Base-by-base conservation (phyloP, 2,797 vertebrate species). In the Chelon auratus region DNA sequence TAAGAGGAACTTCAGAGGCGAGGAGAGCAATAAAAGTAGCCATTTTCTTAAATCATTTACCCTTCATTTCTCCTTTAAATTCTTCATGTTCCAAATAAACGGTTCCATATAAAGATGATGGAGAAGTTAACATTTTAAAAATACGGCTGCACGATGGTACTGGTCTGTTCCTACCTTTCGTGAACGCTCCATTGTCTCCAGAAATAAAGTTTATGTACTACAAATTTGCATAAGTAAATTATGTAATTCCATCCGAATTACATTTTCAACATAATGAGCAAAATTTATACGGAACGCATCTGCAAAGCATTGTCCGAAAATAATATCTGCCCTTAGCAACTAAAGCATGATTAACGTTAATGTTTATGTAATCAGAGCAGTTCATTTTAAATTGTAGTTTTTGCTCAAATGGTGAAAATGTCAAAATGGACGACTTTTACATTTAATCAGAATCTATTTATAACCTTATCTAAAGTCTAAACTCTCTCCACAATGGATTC, bases 1-100 rank as follows among this genome's bases (percentile, higher is more conserved):
- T 75, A 90, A 80, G 66, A 77, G 36, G 64, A 82, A 78, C 63
- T 80, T 80, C 67, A 85, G 75, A 86, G 72, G 65, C 83, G 82
- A 71, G 62, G 63, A 59, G 58, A 63, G 68, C 57, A 80, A 72
- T 87, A 72, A 76, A 79, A 74, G 30, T 1, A 77, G 56, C 64
- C 26, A 72, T 58, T 80, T 78, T 63, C 61, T 63, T 63, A 77
- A 71, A 57, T 64, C 3, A 55, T 68, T 81, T 79, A 72, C 72
- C 79, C 73, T 79, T 76, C 48, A 77, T 64, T 82, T 85, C 61
- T 65, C 63, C 62, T 86, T 73, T 61, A 67, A 72, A 51, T 45
- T 54, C n/a, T 20, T 53, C 79, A 14, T 50, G 37, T 52, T 57
- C 8, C 3, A 75, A 40, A 48, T 22, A 39, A 33, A 59, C 39